Evolutionary conservation across 1,140 invertebrate species (phyloP), one percentile per base, ranked within the genome.

Genomic region (Rhagoletis zephyria): DNA sequence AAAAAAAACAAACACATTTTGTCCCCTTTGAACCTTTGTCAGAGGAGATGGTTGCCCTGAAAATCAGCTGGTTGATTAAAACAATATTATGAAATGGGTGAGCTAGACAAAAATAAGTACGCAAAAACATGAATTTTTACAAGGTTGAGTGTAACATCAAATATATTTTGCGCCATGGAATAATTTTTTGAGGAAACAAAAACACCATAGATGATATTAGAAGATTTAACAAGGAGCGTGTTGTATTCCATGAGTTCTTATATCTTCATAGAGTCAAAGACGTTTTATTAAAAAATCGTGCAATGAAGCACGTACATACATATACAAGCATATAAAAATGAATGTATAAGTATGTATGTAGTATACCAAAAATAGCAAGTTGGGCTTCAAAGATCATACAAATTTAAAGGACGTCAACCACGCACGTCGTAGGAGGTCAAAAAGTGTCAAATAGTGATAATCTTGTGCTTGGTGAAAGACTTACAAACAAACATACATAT

Each of bases 351-450:
- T 30, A 30, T 30, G 30, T 30, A 30, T 16, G 67, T 6, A 56
- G 51, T 74, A 74, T 45, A 10, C 40, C 67, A 74, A 74, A 74
- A 74, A 74, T 74, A 74, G 67, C 67, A 74, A 45, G 3, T 14
- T 10, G 45, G 14, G 12, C 30, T 48, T 45, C 40, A 48, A 42
- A 40, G 14, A 14, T 16, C 12, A 6, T 42, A 42, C 30, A 45
- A 45, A 4, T 40, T 14, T 74, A 74, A 74, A 74, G 67, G 42
- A 74, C 10, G 67, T 45, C 67, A 16, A 40, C 42, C 67, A 74
- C 67, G 67, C 42, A 74, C 67, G 42, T 74, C 67, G 40, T 45
- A 9, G 42, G 30, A 74, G 67, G 67, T 74, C 45, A 48, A 56
- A 48, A 74, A n/a, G 42, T 14, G 40, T 74, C 42, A 45, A 48